Conservation (phyloP, 2,888 invertebrate genomes). For the Crematogaster levior region DNA sequence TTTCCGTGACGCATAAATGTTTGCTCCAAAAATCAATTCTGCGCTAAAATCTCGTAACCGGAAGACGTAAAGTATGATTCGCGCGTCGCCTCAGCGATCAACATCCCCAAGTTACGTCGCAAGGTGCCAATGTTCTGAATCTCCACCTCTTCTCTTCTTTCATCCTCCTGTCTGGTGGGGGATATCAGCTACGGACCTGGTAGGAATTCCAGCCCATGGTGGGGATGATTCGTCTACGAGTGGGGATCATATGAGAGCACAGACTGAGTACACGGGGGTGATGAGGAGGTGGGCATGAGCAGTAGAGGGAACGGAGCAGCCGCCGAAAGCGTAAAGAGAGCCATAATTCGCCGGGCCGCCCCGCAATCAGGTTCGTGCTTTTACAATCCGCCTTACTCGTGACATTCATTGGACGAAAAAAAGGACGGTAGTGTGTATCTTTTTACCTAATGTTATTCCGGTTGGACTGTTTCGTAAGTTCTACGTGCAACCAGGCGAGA, state of each 20-base stretch:
- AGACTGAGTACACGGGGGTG: slow-evolving; percentile 57
- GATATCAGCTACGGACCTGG: slow-evolving; percentile 48
- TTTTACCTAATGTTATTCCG: slow-evolving; percentile 61
- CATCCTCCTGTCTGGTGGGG: slow-evolving; percentile 41
- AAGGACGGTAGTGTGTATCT: slow-evolving; percentile 70
- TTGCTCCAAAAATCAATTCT: slow-evolving; percentile 15
- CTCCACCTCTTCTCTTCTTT: neutral
- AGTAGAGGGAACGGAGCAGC: slow-evolving; percentile 70
- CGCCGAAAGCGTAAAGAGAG: slow-evolving; percentile 83
- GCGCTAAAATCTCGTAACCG: slow-evolving; percentile 33
- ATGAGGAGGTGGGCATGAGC: slow-evolving; percentile 37
- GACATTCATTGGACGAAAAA: slow-evolving; percentile 61
- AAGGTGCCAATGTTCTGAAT: slow-evolving; percentile 69
- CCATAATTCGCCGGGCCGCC: slow-evolving; percentile 84
- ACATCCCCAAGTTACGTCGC: slow-evolving; percentile 69
- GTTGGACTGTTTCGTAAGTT: neutral
- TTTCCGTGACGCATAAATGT: neutral
- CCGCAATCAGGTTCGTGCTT: slow-evolving; percentile 83
- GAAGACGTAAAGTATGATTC: slow-evolving; percentile 39
- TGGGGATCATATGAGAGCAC: slow-evolving; percentile 61
- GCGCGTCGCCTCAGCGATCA: slow-evolving; percentile 46
- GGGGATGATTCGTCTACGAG: slow-evolving; percentile 62
- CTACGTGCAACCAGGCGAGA: neutral
- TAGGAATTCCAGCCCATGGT: slow-evolving; percentile 45
- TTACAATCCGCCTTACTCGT: slow-evolving; percentile 66